Evolutionary conservation across 2,888 invertebrate genomes (phyloP), one percentile per base, ranked within the genome.

Genomic region (Himalopsyche kuldschensis): DNA sequence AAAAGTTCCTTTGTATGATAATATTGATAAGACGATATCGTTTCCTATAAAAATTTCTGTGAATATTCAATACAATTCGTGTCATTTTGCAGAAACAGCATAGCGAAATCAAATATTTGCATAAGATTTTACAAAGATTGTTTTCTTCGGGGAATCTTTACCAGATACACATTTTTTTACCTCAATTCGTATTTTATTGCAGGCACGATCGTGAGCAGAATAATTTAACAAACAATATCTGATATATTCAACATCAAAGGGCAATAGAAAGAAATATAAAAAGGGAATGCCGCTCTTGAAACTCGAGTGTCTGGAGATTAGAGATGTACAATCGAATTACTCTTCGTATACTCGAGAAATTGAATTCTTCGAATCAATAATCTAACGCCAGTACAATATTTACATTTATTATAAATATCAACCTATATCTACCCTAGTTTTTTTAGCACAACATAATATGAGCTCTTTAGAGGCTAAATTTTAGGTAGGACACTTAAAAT

Each of bases 131-230:
- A 55, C 55, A 55, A 20, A 55, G 55, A 55, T 55, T 55, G 55
- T 55, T 69, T 80, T 75, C 20, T 47, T 41, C 32, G 47, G 35
- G n/a, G 79, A 81, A 84, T 84, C 81, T 81, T 75, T 81, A 47
- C 27, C 41, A 80, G 75, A 63, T 80, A 47, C 17, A 76, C 55
- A 46, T 55, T 80, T 83, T 80, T 83, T 83, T 77, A 47, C 82
- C 78, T 76, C 79, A 48, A 80, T 81, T 83, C 80, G 55, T 83
- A 55, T 83, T 83, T 83, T 83, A 83, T 83, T 83, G 80, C 63
- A 63, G 32, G 78, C 78, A 24, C 63, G 41, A 35, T 76, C 83
- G 80, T 78, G 80, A 81, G 78, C 27, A 17, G 83, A 83, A 83
- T 83, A 41, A 78, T 80, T 78, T 75, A 48, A 76, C 83, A 63